These are phyloP conservation scores for Ecliptopera silaceata DNA, from an alignment of 2,888 invertebrate genomes.

Conservation along the genomic window DNA sequence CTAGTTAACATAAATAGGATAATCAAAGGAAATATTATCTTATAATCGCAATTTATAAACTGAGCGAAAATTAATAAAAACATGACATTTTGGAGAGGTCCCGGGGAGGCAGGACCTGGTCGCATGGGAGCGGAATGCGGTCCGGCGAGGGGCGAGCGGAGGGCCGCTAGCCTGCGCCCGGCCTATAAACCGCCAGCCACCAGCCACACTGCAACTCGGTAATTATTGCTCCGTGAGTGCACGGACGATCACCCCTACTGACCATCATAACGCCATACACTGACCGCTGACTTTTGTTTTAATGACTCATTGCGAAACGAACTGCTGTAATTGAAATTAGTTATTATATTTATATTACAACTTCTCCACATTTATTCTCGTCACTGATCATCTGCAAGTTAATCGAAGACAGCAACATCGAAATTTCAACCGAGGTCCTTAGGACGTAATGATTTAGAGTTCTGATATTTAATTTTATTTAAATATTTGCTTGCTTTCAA, in stretches of 20 bases:
- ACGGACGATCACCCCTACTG: conserved; percentile 68
- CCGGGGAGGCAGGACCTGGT: conserved; percentile 71
- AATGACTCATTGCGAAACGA: conserved; percentile 54
- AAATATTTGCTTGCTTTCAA: conserved; percentile 19
- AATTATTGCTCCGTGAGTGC: conserved; percentile 71
- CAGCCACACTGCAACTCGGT: conserved; percentile 35
- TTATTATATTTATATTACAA: background rate
- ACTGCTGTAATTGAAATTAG: conserved; percentile 22
- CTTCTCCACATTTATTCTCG: background rate
- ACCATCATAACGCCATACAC: conserved; percentile 46
- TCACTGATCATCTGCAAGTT: too few species aligned
- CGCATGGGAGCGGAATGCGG: conserved; percentile 83
- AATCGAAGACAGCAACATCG: too few species aligned
- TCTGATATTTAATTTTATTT: conserved; percentile 1
- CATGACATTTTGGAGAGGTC: conserved; percentile 75
- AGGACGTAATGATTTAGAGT: too few species aligned
- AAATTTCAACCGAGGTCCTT: too few species aligned
- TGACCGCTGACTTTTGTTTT: conserved; percentile 49
- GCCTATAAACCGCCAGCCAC: conserved; percentile 67
- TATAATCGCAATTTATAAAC: conserved; percentile 32
- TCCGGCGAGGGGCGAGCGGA: conserved; percentile 58
- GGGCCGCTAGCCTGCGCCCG: conserved; percentile 42
- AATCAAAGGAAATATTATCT: background rate
- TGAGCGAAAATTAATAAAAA: conserved; percentile 63
- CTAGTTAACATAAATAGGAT: background rate